Conservation (phyloP, 2,113 vertebrate species). For the Podilymbus podiceps region DNA sequence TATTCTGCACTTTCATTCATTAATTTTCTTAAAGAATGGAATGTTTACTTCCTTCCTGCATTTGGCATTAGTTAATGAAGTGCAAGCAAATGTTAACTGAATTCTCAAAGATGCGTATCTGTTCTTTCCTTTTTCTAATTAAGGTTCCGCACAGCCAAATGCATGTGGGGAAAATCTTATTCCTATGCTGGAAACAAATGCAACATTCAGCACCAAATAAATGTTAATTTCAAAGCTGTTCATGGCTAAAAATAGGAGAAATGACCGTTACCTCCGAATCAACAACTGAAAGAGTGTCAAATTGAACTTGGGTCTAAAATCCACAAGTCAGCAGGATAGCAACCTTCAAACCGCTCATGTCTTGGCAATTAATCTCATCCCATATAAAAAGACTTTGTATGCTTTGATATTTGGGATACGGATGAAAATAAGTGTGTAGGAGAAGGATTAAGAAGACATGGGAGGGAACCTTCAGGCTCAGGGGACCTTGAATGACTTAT, state of each 20-base stretch:
- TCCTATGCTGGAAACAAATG: not conserved
- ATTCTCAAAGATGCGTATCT: not conserved
- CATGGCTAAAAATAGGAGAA: not conserved
- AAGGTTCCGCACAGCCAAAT: not conserved
- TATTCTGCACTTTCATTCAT: not conserved
- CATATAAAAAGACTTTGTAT: not conserved
- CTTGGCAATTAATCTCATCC: not conserved
- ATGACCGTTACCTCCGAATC: not conserved
- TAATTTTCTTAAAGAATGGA: not conserved
- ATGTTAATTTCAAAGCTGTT: not conserved
- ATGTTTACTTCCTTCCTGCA: slow-evolving; percentile 25
- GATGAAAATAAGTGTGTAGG: not conserved
- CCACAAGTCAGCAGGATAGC: not conserved
- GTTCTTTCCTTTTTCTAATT: slow-evolving; percentile 23
- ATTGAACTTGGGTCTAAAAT: not conserved
- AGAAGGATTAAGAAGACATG: not conserved
- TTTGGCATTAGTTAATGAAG: slow-evolving; percentile 14
- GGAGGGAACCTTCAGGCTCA: not conserved
- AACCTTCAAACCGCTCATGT: not conserved
- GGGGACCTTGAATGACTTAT: not conserved
- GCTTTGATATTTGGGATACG: not conserved
- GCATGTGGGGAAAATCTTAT: not conserved
- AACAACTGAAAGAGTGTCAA: slow-evolving; percentile 11
- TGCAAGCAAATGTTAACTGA: slow-evolving; percentile 17
- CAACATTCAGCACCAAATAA: not conserved